Conservation (phyloP, 2,113 vertebrate species). For the Agelaius tricolor region DNA sequence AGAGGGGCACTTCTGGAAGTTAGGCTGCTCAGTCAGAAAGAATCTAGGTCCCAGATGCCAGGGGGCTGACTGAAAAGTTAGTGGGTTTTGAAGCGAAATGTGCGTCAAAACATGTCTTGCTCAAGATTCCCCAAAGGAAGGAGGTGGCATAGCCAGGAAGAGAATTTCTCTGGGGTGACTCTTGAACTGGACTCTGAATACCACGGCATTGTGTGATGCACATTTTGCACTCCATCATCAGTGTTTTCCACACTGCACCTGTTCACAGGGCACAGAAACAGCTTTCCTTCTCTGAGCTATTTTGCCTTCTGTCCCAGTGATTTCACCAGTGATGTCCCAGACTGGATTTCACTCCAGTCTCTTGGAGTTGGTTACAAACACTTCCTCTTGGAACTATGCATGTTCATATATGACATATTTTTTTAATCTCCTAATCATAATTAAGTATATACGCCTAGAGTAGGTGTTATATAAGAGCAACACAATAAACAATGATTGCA, state of each 20-base stretch:
- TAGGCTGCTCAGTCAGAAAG: not conserved
- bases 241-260: not conserved
- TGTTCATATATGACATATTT: not conserved
- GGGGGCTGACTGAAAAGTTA: not conserved
- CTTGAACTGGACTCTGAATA: not conserved
- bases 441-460: not conserved
- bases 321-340: not conserved
- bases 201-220: not conserved
- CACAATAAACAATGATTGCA: slow-evolving; percentile 29
- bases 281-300: not conserved
- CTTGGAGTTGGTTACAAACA: not conserved
- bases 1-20: not conserved
- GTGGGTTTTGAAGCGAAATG: not conserved
- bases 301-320: not conserved
- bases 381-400: not conserved
- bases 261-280: not conserved
- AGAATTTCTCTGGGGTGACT: not conserved
- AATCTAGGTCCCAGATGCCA: not conserved
- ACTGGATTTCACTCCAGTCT: too few relatives aligned
- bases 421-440: slow-evolving; percentile 5
- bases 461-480: slow-evolving; percentile 24
- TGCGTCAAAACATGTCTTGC: not conserved
- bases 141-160: not conserved
- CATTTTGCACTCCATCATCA: not conserved
- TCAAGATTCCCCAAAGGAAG: not conserved